phyloP scores from a whole-genome alignment of 2,888 invertebrate species.

The Philopedon plagiatum region DNA sequence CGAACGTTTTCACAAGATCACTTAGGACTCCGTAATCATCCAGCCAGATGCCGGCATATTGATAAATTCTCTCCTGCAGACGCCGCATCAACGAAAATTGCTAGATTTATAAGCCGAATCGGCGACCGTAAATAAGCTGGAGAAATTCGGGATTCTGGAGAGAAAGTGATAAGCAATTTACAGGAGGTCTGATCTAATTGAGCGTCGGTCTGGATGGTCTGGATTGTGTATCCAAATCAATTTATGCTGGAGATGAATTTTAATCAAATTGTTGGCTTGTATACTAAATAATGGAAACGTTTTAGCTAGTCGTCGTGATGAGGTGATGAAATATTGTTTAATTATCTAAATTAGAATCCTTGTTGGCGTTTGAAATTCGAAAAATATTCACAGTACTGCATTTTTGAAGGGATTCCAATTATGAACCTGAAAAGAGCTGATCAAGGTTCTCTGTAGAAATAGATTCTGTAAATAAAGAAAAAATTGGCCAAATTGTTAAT shows the following conservation, averaged over 20 bases:
- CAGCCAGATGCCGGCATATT: conserved; percentile 32
- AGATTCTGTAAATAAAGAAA: too few species aligned
- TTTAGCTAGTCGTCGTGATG: too few species aligned
- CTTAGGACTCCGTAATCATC: background rate
- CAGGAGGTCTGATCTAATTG: conserved; percentile 22
- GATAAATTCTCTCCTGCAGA: conserved; percentile 29
- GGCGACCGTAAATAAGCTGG: conserved; percentile 35
- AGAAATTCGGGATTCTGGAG: conserved; percentile 29
- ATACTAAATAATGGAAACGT: background rate
- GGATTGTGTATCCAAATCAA: conserved; percentile 27
- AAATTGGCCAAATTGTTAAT: too few species aligned
- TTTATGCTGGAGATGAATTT: conserved; percentile 7
- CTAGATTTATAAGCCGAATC: conserved; percentile 34
- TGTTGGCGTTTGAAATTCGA: too few species aligned
- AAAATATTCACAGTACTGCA: too few species aligned
- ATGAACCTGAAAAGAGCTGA: too few species aligned
- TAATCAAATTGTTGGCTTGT: background rate
- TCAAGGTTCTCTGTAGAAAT: too few species aligned
- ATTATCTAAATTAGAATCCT: too few species aligned
- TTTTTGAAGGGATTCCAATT: too few species aligned
- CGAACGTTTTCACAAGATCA: conserved; percentile 2
- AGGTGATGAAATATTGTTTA: too few species aligned
- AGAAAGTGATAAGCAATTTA: conserved; percentile 39
- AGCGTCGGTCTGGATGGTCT: conserved; percentile 20
- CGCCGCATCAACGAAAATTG: conserved; percentile 29